Percentiles rank a stretch among this genome's conserved stretches.
Conservation (phyloP, 2,888 invertebrate genomes). For the Trichopoda pennipes region DNA sequence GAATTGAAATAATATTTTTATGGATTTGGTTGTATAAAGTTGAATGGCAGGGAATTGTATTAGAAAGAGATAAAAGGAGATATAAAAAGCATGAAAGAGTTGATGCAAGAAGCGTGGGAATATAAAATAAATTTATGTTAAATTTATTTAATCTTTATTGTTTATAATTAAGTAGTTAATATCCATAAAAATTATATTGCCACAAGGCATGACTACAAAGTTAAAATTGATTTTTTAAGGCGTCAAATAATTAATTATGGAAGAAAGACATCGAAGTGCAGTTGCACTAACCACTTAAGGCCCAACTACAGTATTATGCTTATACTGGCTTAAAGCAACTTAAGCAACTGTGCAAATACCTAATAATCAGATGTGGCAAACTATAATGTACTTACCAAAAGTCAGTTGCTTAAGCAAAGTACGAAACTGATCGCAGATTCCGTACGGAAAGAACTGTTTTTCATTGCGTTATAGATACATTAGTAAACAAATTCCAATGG, state of each 20-base stretch:
- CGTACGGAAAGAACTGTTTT: too few species aligned
- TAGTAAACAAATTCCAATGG: too few species aligned
- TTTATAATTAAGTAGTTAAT: conserved; percentile 17
- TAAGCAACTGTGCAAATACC: too few species aligned
- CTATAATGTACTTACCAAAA: too few species aligned
- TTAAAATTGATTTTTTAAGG: neutral
- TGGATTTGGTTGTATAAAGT: conserved; percentile 31
- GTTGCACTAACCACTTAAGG: too few species aligned
- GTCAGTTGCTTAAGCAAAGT: too few species aligned
- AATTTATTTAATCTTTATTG: conserved; percentile 25
- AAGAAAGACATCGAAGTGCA: too few species aligned
- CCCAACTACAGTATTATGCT: too few species aligned
- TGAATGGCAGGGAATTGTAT: neutral
- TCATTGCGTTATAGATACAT: too few species aligned
- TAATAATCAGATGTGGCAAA: too few species aligned
- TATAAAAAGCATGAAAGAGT: neutral
- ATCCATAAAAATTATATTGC: conserved; percentile 16
- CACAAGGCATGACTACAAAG: neutral
- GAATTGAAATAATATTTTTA: conserved; percentile 58
- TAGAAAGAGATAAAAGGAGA: neutral
- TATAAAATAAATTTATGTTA: conserved; percentile 25
- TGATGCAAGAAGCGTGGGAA: conserved; percentile 34
- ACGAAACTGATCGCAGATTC: too few species aligned
- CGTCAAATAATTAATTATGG: neutral
- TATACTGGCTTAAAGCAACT: too few species aligned